A percentile compares a stretch with the other conserved stretches of the same genome.
Conservation (phyloP, 1,140 invertebrate species). For the Tetramorium alpestre region DNA sequence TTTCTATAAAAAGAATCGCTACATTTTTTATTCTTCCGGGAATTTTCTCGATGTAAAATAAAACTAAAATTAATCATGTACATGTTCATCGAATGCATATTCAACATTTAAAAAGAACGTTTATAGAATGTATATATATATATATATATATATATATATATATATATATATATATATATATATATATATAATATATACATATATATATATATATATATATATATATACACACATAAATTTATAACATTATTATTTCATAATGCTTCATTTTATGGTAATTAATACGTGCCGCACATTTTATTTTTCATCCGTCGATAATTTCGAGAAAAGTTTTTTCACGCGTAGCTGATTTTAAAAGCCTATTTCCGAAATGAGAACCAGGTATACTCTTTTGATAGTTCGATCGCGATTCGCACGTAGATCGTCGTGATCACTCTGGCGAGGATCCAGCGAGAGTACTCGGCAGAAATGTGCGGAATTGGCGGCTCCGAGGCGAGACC, state of each 20-base stretch:
- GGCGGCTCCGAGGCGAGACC: conserved; percentile 56
- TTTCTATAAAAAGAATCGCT: background rate
- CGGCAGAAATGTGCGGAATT: conserved; percentile 23
- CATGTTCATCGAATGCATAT: background rate
- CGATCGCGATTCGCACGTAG: background rate
- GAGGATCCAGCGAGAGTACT: background rate
- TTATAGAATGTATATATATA: too few relatives aligned
- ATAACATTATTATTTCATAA: background rate
- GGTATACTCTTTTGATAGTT: background rate
- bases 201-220: too few relatives aligned
- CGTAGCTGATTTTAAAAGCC: background rate
- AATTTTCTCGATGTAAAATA: background rate
- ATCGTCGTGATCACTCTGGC: background rate
- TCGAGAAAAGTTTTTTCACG: background rate
- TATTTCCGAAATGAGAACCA: background rate
- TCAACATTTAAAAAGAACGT: background rate
- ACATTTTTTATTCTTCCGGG: background rate
- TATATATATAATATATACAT: too few relatives aligned
- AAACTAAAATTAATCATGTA: background rate
- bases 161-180: too few relatives aligned
- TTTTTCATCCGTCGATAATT: background rate
- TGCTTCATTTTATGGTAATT: background rate
- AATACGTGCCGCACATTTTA: background rate
- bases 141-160: too few relatives aligned
- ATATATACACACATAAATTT: too few relatives aligned